Base-by-base conservation (phyloP, 1,140 invertebrate species). In the Cyphomyrmex costatus region DNA sequence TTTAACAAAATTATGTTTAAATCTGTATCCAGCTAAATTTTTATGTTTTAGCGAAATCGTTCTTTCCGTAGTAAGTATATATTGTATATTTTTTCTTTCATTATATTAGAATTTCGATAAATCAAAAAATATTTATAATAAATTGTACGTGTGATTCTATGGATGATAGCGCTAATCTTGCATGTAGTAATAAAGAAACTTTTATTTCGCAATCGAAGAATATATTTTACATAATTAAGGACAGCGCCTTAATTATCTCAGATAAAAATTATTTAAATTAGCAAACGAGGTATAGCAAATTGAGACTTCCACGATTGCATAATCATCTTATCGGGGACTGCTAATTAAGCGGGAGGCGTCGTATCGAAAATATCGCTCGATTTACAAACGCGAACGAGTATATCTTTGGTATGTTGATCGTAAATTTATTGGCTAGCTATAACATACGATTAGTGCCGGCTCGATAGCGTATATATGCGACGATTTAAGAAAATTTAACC, bases 271-370 rank as follows among this genome's bases (percentile, higher is more conserved):
- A 36, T 19, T n/a, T 21, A 63, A 56, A 80, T 68, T 36, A 27
- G 30, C 27, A 33, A 19, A 12, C 46, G 61, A n/a, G 42, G 12
- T 33, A 79, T 12, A 21, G 14, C 63, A n/a, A 36, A 53, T 68
- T 30, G 77, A 36, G 46, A 27, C 24, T 36, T 46, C 3, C 66
- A 21, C 12, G 36, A 82, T 83, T 83, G n/a, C 53, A 16, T 30
- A 83, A 83, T 60, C 36, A 19, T 19, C 51, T 58, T 53, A 27
- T 60, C 68, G 36, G 24, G n/a, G 14, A 19, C 27, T 73, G 68
- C 16, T 83, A 83, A 83, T 83, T 83, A 83, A 82, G 46, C 66
- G 36, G 56, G 12, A 60, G 24, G 16, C 36, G 21, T 42, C 36
- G 61, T 21, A 27, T 24, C 46, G 5, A 46, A 46, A 73, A 56